Conservation (phyloP, 2,888 invertebrate species). For the Thysanoteuthis rhombus region DNA sequence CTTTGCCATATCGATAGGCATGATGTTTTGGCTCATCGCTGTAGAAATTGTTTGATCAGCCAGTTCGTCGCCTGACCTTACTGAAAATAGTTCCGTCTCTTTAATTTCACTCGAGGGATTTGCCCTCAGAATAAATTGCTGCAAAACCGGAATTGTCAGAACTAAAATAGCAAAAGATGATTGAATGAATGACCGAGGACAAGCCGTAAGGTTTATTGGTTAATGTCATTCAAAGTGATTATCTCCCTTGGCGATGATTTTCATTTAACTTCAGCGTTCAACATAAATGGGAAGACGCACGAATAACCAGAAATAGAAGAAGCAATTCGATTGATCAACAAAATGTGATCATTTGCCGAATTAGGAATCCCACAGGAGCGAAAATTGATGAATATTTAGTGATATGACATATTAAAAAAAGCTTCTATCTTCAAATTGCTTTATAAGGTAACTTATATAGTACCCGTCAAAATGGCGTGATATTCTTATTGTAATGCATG, state of each 20-base stretch:
- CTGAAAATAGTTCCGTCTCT: neutral
- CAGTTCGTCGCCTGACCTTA: neutral
- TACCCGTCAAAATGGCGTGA: too few species aligned
- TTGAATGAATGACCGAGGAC: neutral
- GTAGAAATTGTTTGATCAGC: neutral
- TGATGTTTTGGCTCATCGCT: too few species aligned
- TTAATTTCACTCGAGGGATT: neutral
- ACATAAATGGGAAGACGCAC: neutral
- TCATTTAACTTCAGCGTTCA: neutral
- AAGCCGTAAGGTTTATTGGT: neutral
- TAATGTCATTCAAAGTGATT: neutral
- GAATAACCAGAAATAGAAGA: neutral
- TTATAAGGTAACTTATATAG: too few species aligned
- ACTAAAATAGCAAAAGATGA: neutral
- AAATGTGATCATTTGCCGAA: neutral
- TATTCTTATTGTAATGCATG: too few species aligned
- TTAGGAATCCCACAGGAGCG: neutral
- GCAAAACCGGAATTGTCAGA: neutral
- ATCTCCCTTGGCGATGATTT: neutral
- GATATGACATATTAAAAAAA: neutral
- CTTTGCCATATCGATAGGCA: too few species aligned
- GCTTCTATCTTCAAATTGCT: too few species aligned
- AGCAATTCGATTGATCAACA: neutral
- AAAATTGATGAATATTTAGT: neutral
- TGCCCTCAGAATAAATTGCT: neutral